A percentile compares a stretch with the other conserved stretches of the same genome.
phyloP scores from a whole-genome alignment of 2,113 vertebrate genomes.

The Hymenochirus boettgeri region DNA sequence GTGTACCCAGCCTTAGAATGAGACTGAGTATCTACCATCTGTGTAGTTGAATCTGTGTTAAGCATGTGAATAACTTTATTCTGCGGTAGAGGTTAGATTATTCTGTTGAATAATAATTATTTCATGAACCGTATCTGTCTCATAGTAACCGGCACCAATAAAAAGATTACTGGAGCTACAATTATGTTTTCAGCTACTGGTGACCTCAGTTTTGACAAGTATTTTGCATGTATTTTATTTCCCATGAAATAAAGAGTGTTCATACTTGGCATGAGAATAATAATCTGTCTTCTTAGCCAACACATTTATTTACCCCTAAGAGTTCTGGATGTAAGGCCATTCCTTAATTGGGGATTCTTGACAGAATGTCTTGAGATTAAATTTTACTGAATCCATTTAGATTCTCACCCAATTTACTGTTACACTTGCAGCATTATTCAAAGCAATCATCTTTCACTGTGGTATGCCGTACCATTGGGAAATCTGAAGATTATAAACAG shows the following conservation, averaged over 20 bases:
- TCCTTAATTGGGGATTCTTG: conserved; percentile 18
- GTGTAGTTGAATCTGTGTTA: too few species aligned
- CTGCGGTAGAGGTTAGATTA: conserved; percentile 1
- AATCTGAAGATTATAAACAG: conserved; percentile 13
- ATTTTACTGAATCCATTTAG: background rate
- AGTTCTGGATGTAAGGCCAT: background rate
- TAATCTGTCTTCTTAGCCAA: background rate
- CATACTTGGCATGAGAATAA: background rate
- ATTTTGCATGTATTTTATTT: conserved; percentile 19
- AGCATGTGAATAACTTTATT: background rate
- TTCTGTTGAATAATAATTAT: conserved; percentile 23
- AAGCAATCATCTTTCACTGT: background rate
- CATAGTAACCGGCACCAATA: background rate
- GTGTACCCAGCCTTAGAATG: too few species aligned
- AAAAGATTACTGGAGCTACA: conserved; percentile 7
- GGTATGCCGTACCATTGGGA: conserved; percentile 8
- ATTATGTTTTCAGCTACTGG: conserved; percentile 15
- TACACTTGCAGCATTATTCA: conserved; percentile 2
- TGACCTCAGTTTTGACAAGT: conserved; percentile 16
- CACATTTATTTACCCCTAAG: conserved; percentile 10
- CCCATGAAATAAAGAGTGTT: conserved; percentile 1
- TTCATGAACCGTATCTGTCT: conserved; percentile 16
- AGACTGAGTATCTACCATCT: too few species aligned
- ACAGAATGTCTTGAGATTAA: background rate
- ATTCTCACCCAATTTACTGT: background rate